Evolutionary conservation across 2,113 vertebrate species (phyloP).

Genomic region (Hypanus sabinus): DNA sequence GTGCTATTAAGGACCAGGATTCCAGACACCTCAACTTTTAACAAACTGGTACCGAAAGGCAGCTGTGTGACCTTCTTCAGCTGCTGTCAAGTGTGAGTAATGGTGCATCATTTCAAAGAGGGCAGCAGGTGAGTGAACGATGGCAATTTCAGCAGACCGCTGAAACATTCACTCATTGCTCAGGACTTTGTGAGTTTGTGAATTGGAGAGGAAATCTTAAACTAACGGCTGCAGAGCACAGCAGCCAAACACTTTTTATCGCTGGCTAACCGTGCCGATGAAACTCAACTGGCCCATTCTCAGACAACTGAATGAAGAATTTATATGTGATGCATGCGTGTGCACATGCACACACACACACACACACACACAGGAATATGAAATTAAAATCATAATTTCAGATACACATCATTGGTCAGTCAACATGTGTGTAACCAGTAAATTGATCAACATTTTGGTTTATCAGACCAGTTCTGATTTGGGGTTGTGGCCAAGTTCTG

Average conservation of each 20-base stretch:
- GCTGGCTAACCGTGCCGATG: not conserved
- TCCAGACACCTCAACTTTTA: not conserved
- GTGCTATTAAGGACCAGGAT: not conserved
- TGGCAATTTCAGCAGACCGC: not conserved
- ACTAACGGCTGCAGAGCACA: not conserved
- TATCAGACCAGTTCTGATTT: not conserved
- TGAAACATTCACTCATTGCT: not conserved
- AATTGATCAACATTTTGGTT: not conserved
- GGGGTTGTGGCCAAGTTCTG: not conserved
- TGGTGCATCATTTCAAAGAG: not conserved
- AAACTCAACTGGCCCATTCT: not conserved
- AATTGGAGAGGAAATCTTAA: not conserved
- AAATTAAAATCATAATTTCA: not conserved
- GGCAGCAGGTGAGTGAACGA: not conserved
- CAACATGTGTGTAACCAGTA: not conserved
- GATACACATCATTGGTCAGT: not conserved
- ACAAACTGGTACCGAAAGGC: not conserved
- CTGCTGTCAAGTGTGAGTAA: not conserved
- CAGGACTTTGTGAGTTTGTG: not conserved
- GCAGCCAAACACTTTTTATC: not conserved
- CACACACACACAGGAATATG: not conserved
- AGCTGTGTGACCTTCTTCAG: not conserved
- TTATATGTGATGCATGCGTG: not conserved
- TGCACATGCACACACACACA: too few relatives aligned
- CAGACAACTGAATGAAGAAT: not conserved